Conservation (phyloP, 1,140 invertebrate genomes). For the Drosophila ercepeae region DNA sequence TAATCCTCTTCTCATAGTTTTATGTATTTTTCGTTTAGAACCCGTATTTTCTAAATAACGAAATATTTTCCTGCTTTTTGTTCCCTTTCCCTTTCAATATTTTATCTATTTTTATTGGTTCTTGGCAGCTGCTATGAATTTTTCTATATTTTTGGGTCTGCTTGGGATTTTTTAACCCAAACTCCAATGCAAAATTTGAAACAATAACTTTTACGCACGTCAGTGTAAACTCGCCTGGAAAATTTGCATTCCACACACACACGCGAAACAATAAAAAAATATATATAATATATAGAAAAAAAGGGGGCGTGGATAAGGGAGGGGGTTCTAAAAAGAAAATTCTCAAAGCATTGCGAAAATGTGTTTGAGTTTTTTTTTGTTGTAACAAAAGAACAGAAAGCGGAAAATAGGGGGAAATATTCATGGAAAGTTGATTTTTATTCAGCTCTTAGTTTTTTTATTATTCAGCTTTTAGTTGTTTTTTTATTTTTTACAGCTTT, state of each 20-base stretch:
- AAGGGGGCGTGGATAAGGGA: neutral
- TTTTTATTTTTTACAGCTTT: slow-evolving; percentile 31
- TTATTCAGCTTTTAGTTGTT: neutral
- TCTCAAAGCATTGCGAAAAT: slow-evolving; percentile 74
- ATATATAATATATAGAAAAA: slow-evolving; percentile 9
- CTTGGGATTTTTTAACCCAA: slow-evolving; percentile 22
- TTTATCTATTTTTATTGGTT: slow-evolving; percentile 1
- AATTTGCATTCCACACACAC: slow-evolving; percentile 60
- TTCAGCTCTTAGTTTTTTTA: slow-evolving; percentile 19
- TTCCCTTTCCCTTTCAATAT: too few relatives aligned
- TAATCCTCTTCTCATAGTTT: neutral
- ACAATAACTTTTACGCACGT: slow-evolving; percentile 80
- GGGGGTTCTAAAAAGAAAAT: slow-evolving; percentile 1
- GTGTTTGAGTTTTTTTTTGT: slow-evolving; percentile 79
- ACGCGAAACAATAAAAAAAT: neutral
- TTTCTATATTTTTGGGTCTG: slow-evolving; percentile 11
- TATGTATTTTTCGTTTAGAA: slow-evolving; percentile 21
- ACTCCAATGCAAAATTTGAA: slow-evolving; percentile 75
- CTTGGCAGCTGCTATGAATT: slow-evolving; percentile 9
- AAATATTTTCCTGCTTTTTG: slow-evolving; percentile 38
- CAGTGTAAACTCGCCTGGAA: slow-evolving; percentile 72
- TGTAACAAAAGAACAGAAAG: slow-evolving; percentile 40
- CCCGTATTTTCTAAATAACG: slow-evolving; percentile 48
- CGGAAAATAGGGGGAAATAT: slow-evolving; percentile 26
- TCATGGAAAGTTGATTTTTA: slow-evolving; percentile 39